Conservation (phyloP, 2,797 vertebrate genomes). For the Clangula hyemalis region DNA sequence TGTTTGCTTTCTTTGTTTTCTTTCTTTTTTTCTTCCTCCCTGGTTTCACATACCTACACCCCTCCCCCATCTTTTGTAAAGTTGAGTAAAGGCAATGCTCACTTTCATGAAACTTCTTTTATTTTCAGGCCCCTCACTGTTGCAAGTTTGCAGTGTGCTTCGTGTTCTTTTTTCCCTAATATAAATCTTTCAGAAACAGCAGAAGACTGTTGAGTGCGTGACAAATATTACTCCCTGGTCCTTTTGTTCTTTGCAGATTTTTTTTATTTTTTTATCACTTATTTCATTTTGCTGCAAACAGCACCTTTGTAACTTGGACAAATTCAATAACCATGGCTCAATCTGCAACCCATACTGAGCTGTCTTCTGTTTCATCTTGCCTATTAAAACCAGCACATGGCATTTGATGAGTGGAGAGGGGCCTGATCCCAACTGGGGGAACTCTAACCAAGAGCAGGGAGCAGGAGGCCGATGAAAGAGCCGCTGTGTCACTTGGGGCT, state of each 20-base stretch:
- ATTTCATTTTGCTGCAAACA: constrained; percentile 43
- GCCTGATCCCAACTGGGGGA: neutral
- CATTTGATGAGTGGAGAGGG: neutral
- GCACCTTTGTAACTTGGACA: constrained; percentile 48
- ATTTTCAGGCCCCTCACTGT: neutral
- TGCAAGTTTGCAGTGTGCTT: neutral
- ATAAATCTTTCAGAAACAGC: constrained; percentile 46
- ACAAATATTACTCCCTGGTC: neutral
- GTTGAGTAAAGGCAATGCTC: neutral
- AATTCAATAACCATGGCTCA: constrained; percentile 50
- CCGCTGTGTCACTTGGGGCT: neutral
- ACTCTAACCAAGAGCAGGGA: fast-evolving
- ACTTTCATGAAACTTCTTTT: neutral
- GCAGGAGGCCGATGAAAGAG: neutral
- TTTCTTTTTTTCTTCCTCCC: neutral
- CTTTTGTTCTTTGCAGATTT: constrained; percentile 47
- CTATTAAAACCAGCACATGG: constrained; percentile 11
- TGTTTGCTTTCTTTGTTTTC: neutral
- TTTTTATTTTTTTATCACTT: constrained; percentile 21
- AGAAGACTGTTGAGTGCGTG: constrained; percentile 36
- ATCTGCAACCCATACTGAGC: neutral
- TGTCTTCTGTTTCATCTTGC: neutral
- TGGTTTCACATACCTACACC: neutral
- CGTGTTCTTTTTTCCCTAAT: neutral
- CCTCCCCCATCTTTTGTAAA: neutral